Base-by-base conservation (phyloP, 1,140 invertebrate species). In the Drosophila pseudoananassae region DNA sequence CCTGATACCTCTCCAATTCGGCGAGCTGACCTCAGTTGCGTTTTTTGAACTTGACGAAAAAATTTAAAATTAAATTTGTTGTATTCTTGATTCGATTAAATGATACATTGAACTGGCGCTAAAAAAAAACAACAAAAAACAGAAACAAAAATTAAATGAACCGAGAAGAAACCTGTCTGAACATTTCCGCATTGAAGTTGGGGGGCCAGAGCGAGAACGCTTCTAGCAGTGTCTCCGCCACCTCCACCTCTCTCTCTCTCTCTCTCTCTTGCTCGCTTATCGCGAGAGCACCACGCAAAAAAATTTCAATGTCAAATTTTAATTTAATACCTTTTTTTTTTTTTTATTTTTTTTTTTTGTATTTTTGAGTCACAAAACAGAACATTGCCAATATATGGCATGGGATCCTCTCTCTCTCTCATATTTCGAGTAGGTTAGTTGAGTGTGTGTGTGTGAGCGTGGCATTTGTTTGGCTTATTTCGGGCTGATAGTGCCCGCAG, bases 231-330 rank as follows among this genome's bases (percentile, higher is more conserved):
- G 29, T 10, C 33, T 10, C 31, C 31, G 3, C 20, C 31, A 20
- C 20, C 20, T 3, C 31, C 31, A 33, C 31, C 31, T 33, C 31
- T 20, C 8, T 31, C 33, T 1, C 10, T 36, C 1, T n/a, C n/a
- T n/a, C n/a, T n/a, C 31, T 31, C 33, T 1, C 10, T 36, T 3
- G 9, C 33, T 9, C 31, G 8, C 31, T 31, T 31, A 31, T 31
- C 31, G 31, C 51, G 65, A 38, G 60, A 80, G 61, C 38, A 73
- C 51, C 33, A 36, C 25, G 14, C 40, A 54, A 68, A 78, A 55
- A 88, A 55, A 88, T 88, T 88, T 88, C 83, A 88, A 88, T 88
- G 83, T 88, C 83, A 88, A 88, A 88, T 88, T 88, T 88, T 83
- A 83, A 88, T 88, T 88, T 88, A 74, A 78, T 87, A 66, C 81